phyloP scores from a whole-genome alignment of 2,888 invertebrate species.

The Euzophera pinguis region DNA sequence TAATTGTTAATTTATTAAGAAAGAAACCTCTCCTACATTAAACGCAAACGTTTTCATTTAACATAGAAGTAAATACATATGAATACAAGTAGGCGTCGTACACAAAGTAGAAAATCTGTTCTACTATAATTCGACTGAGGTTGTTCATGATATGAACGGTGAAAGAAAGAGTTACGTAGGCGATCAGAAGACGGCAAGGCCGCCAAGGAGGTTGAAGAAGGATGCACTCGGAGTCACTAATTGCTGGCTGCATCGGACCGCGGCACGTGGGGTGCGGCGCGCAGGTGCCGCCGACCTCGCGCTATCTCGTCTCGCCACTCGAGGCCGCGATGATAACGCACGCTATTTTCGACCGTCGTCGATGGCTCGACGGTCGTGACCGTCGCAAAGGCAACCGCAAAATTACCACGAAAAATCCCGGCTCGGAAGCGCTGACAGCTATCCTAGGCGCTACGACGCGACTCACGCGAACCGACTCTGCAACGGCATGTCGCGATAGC shows the following conservation, averaged over 20 bases:
- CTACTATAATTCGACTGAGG: not conserved
- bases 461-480: constrained; percentile 37
- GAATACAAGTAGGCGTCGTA: no score
- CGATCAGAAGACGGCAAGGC: not conserved
- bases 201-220: constrained; percentile 14
- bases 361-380: constrained; percentile 58
- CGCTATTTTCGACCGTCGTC: constrained; percentile 65
- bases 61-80: no score
- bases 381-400: constrained; percentile 63
- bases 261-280: constrained; percentile 62
- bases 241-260: constrained; percentile 43
- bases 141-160: not conserved
- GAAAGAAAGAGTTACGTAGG: not conserved
- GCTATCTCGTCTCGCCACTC: constrained; percentile 72
- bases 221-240: constrained; percentile 33
- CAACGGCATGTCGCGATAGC: constrained; percentile 33
- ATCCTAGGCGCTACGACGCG: constrained; percentile 22
- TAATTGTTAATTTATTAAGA: no score
- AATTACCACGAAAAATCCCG: constrained; percentile 54
- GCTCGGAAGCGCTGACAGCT: constrained; percentile 45
- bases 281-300: constrained; percentile 76
- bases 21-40: no score
- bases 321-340: constrained; percentile 76
- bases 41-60: no score
- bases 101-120: no score